A percentile compares a stretch with the other conserved stretches of the same genome.
Evolutionary conservation across 2,797 vertebrate genomes (phyloP).

Genomic region (Poeciliopsis paucimaculata): DNA sequence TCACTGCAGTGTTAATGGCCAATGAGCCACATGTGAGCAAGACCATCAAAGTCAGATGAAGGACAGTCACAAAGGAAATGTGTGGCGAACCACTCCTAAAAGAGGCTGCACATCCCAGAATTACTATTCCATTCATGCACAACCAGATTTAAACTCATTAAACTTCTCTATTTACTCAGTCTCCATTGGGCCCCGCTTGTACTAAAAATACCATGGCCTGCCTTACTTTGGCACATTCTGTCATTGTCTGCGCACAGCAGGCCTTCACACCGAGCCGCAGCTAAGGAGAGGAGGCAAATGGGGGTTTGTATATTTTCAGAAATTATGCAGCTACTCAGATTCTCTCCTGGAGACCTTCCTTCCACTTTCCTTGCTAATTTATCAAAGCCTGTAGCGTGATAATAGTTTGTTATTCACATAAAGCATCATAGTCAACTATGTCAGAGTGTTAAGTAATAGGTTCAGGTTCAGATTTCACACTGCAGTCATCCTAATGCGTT

Average conservation of each 20-base stretch:
- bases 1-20: constrained; percentile 79
- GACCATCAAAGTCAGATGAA: constrained; percentile 85
- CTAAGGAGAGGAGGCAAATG: constrained; percentile 60
- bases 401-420: constrained; percentile 70
- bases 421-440: constrained; percentile 52
- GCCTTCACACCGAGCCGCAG: constrained; percentile 58
- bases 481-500: constrained; percentile 63
- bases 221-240: constrained; percentile 81
- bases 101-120: constrained; percentile 80
- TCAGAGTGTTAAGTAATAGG: constrained; percentile 62
- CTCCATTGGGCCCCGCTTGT: constrained; percentile 77
- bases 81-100: constrained; percentile 80
- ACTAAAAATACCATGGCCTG: constrained; percentile 85
- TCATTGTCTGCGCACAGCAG: constrained; percentile 77
- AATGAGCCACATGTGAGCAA: constrained; percentile 75
- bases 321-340: constrained; percentile 74
- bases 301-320: constrained; percentile 68
- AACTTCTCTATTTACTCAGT: constrained; percentile 83
- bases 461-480: constrained; percentile 77
- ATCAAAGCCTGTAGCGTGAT: constrained; percentile 66
- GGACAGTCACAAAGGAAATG: constrained; percentile 80
- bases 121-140: constrained; percentile 79
- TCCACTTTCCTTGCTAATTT: constrained; percentile 63
- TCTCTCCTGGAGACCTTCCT: constrained; percentile 68
- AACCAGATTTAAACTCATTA: constrained; percentile 81